Evolutionary conservation across 2,888 invertebrate genomes (phyloP).

Genomic region (Oxytorus armatus): DNA sequence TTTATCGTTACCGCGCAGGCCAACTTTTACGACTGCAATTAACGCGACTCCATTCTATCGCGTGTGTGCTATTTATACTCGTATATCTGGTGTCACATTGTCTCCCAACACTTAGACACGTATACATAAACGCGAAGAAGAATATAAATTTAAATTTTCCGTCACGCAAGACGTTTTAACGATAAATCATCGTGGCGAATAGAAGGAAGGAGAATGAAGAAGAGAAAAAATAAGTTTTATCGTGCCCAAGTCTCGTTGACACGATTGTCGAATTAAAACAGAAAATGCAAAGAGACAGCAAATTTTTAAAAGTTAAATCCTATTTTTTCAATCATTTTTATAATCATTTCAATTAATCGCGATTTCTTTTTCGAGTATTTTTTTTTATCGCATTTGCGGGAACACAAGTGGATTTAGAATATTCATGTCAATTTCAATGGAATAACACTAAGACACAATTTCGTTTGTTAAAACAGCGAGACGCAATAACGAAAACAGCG

Average conservation of each 20-base stretch:
- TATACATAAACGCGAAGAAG: background rate
- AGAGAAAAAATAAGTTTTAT: background rate
- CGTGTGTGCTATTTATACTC: background rate
- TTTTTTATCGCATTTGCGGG: no score
- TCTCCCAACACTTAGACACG: background rate
- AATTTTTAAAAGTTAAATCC: no score
- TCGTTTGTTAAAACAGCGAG: no score
- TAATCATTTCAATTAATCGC: no score
- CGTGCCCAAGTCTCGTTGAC: background rate
- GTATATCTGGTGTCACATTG: background rate
- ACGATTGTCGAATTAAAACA: no score
- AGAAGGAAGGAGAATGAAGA: background rate
- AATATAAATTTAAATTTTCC: background rate
- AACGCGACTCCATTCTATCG: conserved; percentile 34
- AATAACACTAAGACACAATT: no score
- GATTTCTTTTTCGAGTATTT: no score
- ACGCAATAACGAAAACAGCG: no score
- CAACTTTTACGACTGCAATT: conserved; percentile 55
- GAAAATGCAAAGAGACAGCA: no score
- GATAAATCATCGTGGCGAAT: conserved; percentile 1
- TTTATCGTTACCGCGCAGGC: background rate
- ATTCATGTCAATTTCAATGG: no score
- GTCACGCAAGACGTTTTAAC: conserved; percentile 1
- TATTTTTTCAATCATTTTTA: no score
- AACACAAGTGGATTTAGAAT: no score